Base-by-base conservation (phyloP, 2,888 invertebrate species). In the Sinotaia quadrata region DNA sequence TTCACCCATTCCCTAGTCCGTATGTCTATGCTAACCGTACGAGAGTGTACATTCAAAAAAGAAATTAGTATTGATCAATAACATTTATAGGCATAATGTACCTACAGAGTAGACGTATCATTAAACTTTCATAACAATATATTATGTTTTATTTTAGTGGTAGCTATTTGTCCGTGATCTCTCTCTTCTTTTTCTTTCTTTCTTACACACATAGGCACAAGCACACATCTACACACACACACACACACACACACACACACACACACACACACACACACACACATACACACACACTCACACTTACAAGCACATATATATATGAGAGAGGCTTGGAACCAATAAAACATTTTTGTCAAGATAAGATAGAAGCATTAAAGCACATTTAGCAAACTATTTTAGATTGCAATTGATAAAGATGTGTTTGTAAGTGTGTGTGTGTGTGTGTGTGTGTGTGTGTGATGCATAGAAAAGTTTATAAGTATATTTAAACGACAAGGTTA, bases 371-470 rank as follows among this genome's bases (percentile, higher is more conserved):
- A n/a, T n/a, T n/a, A n/a, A n/a, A n/a, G n/a, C n/a, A n/a, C n/a
- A n/a, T n/a, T n/a, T n/a, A n/a, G n/a, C n/a, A n/a, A n/a, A n/a
- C n/a, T n/a, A n/a, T n/a, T n/a, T n/a, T n/a, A 2, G 44, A n/a
- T 44, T 18, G 15, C 15, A 44, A 44, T 44, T n/a, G 44, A 44
- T 44, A n/a, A 44, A 15, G n/a, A 44, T 44, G 44, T 44, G 44
- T n/a, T 51, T 51, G 51, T 51, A n/a, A 27, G 51, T 51, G 12
- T 54, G 54, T 54, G 12, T 51, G 21, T 54, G 54, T 54, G 57
- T 34, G 57, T 29, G 4, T 0, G 7, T 7, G 4, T 3, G 31
- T 21, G n/a, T 33, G 54, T 15, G 10, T 56, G 8, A 31, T n/a
- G 33, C 34, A 33, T 34, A 24, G 18, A n/a, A 7, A 10, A 57